Base-by-base conservation (phyloP, 2,888 invertebrate genomes). In the Exocentrus adspersus region DNA sequence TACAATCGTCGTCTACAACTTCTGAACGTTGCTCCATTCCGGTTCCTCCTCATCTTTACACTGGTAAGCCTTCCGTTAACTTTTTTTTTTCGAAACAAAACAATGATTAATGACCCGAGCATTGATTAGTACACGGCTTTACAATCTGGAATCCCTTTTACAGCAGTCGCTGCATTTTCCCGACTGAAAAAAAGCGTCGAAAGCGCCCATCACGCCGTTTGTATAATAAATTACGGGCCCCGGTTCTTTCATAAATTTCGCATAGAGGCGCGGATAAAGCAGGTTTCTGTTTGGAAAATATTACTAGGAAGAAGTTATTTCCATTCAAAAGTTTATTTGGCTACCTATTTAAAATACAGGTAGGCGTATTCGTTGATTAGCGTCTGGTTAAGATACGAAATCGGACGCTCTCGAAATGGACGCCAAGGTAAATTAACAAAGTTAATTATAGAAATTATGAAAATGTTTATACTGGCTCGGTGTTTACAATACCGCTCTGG, bases 41-140 rank as follows among this genome's bases (percentile, higher is more conserved):
- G n/a, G n/a, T n/a, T n/a, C n/a, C n/a, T n/a, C n/a, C n/a, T n/a
- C n/a, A n/a, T 24, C 14, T 37, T 12, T 37, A 37, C 37, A 37
- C 37, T 37, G 14, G 37, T 37, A 37, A 37, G 37, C 14, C 14
- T 37, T 14, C 37, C 37, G 10, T 37, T 14, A n/a, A 14, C n/a
- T 12, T 48, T 48, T 28, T 28, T 9, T 48, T 28, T 28, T 9
- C 48, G 10, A 48, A 48, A 48, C 48, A 28, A 48, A 28, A 48
- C 48, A 14, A 24, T 48, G 48, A 48, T 48, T 48, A 48, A 48
- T 48, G 48, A 14, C 3, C 9, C 12, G 10, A 24, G 2, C n/a
- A 48, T 48, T 48, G 48, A 48, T 48, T 48, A 48, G 20, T 48
- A 48, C 14, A 46, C 14, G 12, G 48, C 28, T 28, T 48, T 30